phyloP scores from a whole-genome alignment of 2,113 vertebrate genomes.

The Podocnemis expansa region DNA sequence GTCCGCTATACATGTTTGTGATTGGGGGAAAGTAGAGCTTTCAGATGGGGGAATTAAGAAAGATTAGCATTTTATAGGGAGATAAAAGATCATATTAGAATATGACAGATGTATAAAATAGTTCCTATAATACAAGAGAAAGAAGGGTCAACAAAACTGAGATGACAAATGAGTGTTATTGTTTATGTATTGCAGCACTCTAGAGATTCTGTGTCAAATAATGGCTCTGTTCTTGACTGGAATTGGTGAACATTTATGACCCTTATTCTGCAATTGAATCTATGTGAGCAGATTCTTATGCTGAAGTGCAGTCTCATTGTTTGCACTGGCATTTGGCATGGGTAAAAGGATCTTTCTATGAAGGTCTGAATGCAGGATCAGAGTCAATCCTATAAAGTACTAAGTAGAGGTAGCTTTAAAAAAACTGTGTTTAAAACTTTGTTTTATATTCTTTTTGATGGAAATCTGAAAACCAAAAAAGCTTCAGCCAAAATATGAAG shows the following conservation, averaged over 20 bases:
- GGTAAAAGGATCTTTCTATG: background rate
- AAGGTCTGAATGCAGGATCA: background rate
- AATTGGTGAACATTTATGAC: background rate
- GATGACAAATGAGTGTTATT: background rate
- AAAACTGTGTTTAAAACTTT: background rate
- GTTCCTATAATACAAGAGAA: background rate
- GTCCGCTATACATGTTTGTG: background rate
- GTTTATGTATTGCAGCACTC: background rate
- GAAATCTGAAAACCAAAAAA: background rate
- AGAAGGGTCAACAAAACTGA: conserved; percentile 4
- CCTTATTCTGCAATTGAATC: background rate
- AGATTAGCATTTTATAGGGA: background rate
- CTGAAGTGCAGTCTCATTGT: background rate
- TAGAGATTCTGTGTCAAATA: background rate
- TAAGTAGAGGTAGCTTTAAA: too few relatives aligned
- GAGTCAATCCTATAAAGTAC: background rate
- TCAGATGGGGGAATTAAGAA: background rate
- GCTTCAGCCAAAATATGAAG: background rate
- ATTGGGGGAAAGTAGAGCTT: background rate
- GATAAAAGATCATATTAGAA: background rate
- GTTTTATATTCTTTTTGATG: background rate
- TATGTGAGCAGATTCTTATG: background rate
- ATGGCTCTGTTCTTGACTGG: background rate
- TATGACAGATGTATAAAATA: background rate
- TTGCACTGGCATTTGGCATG: background rate